Conservation (phyloP, 2,113 vertebrate species). For the Xiphophorus hellerii region DNA sequence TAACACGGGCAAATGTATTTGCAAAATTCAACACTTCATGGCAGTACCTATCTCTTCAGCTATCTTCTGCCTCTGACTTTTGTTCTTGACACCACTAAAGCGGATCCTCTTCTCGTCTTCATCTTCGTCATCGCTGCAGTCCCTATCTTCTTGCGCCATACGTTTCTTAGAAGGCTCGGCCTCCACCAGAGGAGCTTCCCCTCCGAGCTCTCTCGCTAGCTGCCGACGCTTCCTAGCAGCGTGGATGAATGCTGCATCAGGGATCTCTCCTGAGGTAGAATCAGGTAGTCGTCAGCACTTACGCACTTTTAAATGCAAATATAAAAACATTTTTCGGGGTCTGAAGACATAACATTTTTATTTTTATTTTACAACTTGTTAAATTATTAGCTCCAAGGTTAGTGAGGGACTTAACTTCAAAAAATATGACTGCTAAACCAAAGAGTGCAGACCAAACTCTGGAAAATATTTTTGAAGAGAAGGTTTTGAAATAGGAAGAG, state of each 20-base stretch:
- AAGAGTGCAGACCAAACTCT: too few relatives aligned
- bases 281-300: neutral
- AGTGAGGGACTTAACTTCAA: neutral
- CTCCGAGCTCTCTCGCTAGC: slow-evolving; percentile 90
- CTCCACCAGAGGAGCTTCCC: slow-evolving; percentile 88
- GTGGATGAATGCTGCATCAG: slow-evolving; percentile 98
- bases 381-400: neutral
- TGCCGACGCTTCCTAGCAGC: slow-evolving; percentile 96
- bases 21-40: neutral
- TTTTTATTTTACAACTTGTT: too few relatives aligned
- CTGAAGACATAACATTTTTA: neutral
- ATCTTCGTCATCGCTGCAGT: slow-evolving; percentile 93
- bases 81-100: slow-evolving; percentile 93
- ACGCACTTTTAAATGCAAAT: too few relatives aligned
- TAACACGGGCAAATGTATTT: neutral
- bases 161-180: slow-evolving; percentile 88
- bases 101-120: slow-evolving; percentile 97
- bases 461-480: too few relatives aligned
- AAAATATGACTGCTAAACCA: neutral
- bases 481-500: too few relatives aligned
- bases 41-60: slow-evolving; percentile 95
- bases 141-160: slow-evolving; percentile 90
- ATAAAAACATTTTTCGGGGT: neutral
- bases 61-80: slow-evolving; percentile 96
- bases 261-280: slow-evolving; percentile 88